Base-by-base conservation (phyloP, 2,888 invertebrate genomes). In the Cacoxenus indagator region DNA sequence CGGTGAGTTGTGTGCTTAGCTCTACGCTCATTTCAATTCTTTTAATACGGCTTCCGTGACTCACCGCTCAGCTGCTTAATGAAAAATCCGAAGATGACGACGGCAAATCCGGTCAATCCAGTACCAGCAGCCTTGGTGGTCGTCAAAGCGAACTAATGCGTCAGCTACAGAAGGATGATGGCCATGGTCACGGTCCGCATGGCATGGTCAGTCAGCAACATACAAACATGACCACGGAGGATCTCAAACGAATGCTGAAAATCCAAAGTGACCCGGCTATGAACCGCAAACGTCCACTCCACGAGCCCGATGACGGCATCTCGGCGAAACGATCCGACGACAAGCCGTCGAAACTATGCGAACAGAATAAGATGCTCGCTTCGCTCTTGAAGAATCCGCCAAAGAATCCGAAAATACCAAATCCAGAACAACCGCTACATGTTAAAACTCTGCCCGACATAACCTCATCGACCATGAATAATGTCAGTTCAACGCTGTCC, bases 351-450 rank as follows among this genome's bases (percentile, higher is more conserved):
- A 92, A 92, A 75, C 89, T 96, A 64, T 94, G 94, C 88, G 93
- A 94, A 87, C 93, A 92, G 85, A 96, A 96, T 87, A 93, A 93
- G 86, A 96, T 96, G 92, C 90, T 96, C 76, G 96, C 95, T 46
- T 92, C 93, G 54, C 88, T 96, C 78, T 88, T 96, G 84, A 95
- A 94, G 66, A 93, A 93, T 85, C 92, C 94, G 78, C 91, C 92
- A 78, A 92, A 91, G 86, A 88, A 92, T 84, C 91, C 91, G 29
- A 88, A 81, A 76, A 85, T 82, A 73, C 86, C 85, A 75, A 87
- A 84, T 73, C 85, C 86, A 69, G 84, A 85, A 64, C 86, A 86
- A 62, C 78, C 82, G 67, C 73, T 85, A 64, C 86, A 86, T 61
- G 86, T 88, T 19, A 87, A 87, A 73, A 87, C 86, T 45, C 83